These are phyloP conservation scores for Drosophila rellima DNA, from an alignment of 2,888 invertebrate species.

Conservation along the genomic window DNA sequence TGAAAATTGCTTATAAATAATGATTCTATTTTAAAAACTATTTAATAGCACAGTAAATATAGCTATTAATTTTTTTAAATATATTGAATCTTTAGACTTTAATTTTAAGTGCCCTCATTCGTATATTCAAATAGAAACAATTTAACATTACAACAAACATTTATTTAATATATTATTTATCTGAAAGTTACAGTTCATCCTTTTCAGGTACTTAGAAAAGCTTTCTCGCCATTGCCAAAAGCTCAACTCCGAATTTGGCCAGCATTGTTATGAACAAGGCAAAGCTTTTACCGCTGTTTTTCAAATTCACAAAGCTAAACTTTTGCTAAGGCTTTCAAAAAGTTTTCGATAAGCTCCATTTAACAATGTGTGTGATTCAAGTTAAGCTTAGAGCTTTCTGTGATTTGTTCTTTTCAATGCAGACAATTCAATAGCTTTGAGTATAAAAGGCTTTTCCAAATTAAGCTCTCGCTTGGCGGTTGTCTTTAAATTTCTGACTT, in stretches of 20 bases:
- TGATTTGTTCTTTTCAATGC: slow-evolving; percentile 5
- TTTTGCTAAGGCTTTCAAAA: neutral
- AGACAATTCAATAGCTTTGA: neutral
- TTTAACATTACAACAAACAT: too few relatives aligned
- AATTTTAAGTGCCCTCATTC: too few relatives aligned
- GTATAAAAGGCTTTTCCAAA: slow-evolving; percentile 2
- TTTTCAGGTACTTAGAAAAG: neutral
- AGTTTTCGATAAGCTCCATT: neutral
- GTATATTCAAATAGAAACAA: too few relatives aligned
- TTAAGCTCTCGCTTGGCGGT: slow-evolving; percentile 6
- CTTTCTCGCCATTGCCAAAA: neutral
- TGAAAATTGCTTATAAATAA: too few relatives aligned
- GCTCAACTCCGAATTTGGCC: neutral
- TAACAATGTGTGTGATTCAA: neutral
- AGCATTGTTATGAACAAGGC: too few relatives aligned
- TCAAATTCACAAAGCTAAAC: neutral
- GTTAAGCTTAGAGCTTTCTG: neutral
- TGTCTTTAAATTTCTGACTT: slow-evolving; percentile 24
- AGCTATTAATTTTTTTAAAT: too few relatives aligned
- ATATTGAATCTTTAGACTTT: too few relatives aligned
- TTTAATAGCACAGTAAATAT: too few relatives aligned
- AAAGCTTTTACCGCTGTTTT: neutral
- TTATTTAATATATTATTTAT: too few relatives aligned
- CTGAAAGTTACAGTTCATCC: too few relatives aligned
- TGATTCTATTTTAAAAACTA: too few relatives aligned